phyloP scores from a whole-genome alignment of 2,888 invertebrate genomes.

The Uropetala carovei region DNA sequence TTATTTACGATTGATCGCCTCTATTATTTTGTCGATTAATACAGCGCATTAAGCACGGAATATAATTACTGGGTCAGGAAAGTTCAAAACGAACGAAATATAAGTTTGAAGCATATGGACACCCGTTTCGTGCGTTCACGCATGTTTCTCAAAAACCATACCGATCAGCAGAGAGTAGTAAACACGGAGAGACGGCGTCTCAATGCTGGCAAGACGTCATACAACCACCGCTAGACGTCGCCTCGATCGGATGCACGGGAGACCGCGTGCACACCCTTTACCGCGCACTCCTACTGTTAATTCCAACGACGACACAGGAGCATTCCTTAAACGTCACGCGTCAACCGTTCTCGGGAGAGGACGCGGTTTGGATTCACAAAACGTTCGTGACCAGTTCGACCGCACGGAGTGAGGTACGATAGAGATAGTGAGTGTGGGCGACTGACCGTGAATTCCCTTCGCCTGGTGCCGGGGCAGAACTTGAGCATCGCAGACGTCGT shows the following conservation, averaged over 20 bases:
- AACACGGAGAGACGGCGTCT: too few relatives aligned
- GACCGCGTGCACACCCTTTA: not conserved
- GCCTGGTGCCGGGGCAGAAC: conserved; percentile 65
- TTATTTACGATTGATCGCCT: too few relatives aligned
- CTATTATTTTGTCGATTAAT: too few relatives aligned
- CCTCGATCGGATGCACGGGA: not conserved
- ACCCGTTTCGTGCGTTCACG: too few relatives aligned
- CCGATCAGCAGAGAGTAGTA: too few relatives aligned
- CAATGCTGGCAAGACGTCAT: not conserved
- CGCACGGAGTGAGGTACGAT: too few relatives aligned
- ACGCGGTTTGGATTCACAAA: not conserved
- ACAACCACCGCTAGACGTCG: not conserved
- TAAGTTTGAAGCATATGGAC: too few relatives aligned
- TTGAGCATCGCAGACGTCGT: conserved; percentile 55
- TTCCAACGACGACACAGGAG: not conserved
- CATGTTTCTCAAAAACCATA: too few relatives aligned
- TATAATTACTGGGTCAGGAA: too few relatives aligned
- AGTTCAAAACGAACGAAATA: too few relatives aligned
- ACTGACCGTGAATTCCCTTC: conserved; percentile 65
- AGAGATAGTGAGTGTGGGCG: not conserved
- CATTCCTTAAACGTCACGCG: conserved; percentile 4
- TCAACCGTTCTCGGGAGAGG: conserved; percentile 6
- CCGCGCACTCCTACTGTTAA: not conserved
- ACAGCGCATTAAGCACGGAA: too few relatives aligned
- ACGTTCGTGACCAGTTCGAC: not conserved